Percentiles rank a stretch among this genome's conserved stretches.
phyloP scores from a whole-genome alignment of 2,797 vertebrate species.

The Hafferia zeledoni region DNA sequence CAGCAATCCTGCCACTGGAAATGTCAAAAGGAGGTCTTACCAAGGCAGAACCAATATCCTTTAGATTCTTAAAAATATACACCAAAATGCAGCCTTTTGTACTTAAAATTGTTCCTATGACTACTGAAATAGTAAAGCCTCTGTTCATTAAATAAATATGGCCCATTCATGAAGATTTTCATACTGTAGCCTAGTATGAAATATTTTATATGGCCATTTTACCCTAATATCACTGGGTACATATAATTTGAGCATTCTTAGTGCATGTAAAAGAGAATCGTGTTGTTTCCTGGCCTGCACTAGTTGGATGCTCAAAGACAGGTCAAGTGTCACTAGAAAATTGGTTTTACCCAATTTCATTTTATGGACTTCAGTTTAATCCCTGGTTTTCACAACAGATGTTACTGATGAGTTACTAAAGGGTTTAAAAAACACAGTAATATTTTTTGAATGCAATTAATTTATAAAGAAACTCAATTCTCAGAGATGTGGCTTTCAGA shows the following conservation, averaged over 20 bases:
- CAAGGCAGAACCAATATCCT: conserved; percentile 63
- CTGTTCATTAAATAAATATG: conserved; percentile 66
- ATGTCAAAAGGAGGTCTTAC: conserved; percentile 52
- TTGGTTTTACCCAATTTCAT: neutral
- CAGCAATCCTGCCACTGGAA: conserved; percentile 64
- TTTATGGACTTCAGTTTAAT: neutral
- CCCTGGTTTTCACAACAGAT: neutral
- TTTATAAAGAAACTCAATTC: neutral
- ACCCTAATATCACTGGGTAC: neutral
- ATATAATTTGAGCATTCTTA: neutral
- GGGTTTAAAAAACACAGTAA: neutral
- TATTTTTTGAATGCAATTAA: neutral
- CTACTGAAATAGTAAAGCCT: conserved; percentile 43
- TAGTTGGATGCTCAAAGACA: neutral
- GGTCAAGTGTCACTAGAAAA: neutral
- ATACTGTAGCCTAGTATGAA: conserved; percentile 9
- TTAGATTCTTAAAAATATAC: conserved; percentile 49
- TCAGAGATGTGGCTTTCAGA: neutral
- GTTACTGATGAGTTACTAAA: neutral
- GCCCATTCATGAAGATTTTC: conserved; percentile 12
- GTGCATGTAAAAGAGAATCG: neutral
- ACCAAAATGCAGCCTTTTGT: conserved; percentile 43
- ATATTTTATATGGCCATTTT: conserved; percentile 29
- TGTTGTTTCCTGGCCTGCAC: neutral
- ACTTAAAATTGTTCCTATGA: neutral